phyloP scores from a whole-genome alignment of 2,888 invertebrate genomes.

The Seira musarum region DNA sequence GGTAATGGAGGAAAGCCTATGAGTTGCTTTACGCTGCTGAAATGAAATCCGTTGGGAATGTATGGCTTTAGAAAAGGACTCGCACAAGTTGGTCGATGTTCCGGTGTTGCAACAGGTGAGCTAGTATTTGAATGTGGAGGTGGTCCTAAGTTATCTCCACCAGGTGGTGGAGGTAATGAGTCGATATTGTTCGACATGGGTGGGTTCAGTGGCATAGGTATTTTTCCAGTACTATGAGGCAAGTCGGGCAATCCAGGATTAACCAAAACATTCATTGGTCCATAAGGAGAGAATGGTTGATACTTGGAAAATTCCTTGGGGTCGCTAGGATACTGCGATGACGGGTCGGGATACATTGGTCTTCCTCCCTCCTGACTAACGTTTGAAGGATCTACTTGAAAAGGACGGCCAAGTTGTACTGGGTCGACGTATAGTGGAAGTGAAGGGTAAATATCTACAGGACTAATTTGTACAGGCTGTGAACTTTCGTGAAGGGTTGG shows the following conservation, averaged over 20 bases:
- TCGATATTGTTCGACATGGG: slow-evolving; percentile 25
- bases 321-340: not conserved
- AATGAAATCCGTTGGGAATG: slow-evolving; percentile 64
- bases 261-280: slow-evolving; percentile 38
- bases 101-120: not conserved
- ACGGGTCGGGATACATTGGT: slow-evolving; percentile 26
- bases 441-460: slow-evolving; percentile 29
- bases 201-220: not conserved
- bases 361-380: not conserved
- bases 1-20: slow-evolving; percentile 29
- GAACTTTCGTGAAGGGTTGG: slow-evolving; percentile 30
- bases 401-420: slow-evolving; percentile 6
- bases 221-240: not conserved
- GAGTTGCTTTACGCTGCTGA: slow-evolving; percentile 49
- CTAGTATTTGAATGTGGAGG: not conserved
- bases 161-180: slow-evolving; percentile 1
- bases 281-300: slow-evolving; percentile 21
- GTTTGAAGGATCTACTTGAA: not conserved
- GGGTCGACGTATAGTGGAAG: slow-evolving; percentile 32
- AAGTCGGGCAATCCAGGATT: slow-evolving; percentile 42
- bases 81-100: slow-evolving; percentile 31
- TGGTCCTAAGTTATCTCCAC: not conserved
- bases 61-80: slow-evolving; percentile 44
- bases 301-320: slow-evolving; percentile 36
- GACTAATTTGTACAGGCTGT: slow-evolving; percentile 36